Evolutionary conservation across 1,140 invertebrate species (phyloP), one percentile per base, ranked within the genome.

Genomic region (Ylistrum balloti): DNA sequence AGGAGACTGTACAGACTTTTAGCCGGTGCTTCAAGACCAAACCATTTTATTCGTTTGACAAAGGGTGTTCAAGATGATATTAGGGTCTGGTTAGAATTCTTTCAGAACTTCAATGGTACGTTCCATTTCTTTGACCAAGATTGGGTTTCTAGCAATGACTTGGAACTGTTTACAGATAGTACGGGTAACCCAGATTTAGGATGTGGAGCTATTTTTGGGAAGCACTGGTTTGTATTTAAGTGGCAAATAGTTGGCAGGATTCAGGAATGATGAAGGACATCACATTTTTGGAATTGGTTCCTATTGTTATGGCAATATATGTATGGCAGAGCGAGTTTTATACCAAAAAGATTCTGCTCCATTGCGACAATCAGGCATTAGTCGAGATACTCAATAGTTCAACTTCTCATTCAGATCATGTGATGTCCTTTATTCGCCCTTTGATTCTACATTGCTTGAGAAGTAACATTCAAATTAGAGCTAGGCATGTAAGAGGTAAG

Each of bases 231-330:
- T n/a, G 89, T 89, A 28, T 48, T 90, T 10, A n/a, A 89, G 22
- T 85, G 91, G 91, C 56, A 41, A 11, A 45, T 34, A 20, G 10
- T 17, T 89, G 35, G 86, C 33, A 45, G 33, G 33, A 17, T 13
- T 56, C 85, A 20, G 0, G 33, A 15, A 86, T 88, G 17, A 28
- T 87, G 85, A 88, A 33, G 32, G 86, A 89, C 33, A n/a, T 91
- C 0, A 88, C 88, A 28, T 91, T 89, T n/a, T 45, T 88, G 28
- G 91, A 88, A 22, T 35, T 90, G 86, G 56, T 91, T 20, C 88
- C 91, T 0, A 86, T 88, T 17, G 45, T 88, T 28, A 41, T 89
- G 28, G 48, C 45, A 85, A 7, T 89, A 15, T 88, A 33, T n/a
- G 33, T 88, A 33, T 91, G 86, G 91, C 28, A 34, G 35, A 48